phyloP scores from a whole-genome alignment of 2,113 vertebrate genomes.

The Atrichornis clamosus region DNA sequence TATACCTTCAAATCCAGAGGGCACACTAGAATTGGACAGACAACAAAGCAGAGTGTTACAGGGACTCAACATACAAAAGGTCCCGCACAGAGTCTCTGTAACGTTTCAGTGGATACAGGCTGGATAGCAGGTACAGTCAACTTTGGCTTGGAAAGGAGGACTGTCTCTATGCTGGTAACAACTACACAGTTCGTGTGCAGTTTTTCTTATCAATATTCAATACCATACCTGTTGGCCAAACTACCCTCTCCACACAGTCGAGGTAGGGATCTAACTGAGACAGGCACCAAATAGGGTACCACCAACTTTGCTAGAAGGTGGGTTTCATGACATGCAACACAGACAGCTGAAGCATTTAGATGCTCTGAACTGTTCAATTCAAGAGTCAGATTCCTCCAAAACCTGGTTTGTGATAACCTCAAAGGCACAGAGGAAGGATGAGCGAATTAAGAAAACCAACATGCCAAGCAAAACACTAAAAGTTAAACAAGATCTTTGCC shows the following conservation, averaged over 20 bases:
- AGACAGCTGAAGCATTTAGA: not conserved
- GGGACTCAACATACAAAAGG: not conserved
- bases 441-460: not conserved
- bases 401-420: not conserved
- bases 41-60: not conserved
- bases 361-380: not conserved
- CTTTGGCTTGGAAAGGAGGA: not conserved
- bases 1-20: slow-evolving; percentile 84
- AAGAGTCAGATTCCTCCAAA: not conserved
- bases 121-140: not conserved
- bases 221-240: not conserved
- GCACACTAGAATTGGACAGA: slow-evolving; percentile 74
- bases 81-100: not conserved
- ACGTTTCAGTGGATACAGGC: not conserved
- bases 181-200: not conserved
- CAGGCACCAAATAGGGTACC: not conserved
- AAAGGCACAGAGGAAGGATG: not conserved
- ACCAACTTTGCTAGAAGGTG: not conserved
- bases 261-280: not conserved
- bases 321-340: fast-evolving
- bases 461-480: not conserved
- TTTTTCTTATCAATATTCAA: not conserved
- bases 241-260: not conserved
- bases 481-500: not conserved
- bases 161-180: not conserved